Evolutionary conservation across 2,113 vertebrate genomes (phyloP).

Genomic region (Boulengeromyrus knoepffleri): DNA sequence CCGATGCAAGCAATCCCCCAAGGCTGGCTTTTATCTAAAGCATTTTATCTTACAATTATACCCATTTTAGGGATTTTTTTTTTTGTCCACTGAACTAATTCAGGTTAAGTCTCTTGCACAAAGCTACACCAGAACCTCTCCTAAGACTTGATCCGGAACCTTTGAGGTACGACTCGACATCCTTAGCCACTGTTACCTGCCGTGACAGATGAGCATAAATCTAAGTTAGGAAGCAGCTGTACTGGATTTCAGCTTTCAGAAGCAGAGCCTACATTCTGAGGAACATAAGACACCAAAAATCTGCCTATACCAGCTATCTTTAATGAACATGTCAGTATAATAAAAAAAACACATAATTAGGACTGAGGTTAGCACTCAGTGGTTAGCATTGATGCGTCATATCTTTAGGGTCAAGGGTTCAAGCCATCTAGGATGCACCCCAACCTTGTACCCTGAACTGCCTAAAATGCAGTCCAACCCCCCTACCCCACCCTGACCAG

Average conservation of each 20-base stretch:
- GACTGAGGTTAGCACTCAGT: background rate
- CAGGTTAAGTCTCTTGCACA: background rate
- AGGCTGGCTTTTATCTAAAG: background rate
- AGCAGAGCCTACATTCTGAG: background rate
- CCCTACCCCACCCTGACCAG: background rate
- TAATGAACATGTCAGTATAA: constrained; percentile 24
- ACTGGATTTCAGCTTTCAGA: background rate
- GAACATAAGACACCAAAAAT: background rate
- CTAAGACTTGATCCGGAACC: background rate
- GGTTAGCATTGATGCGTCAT: constrained; percentile 11
- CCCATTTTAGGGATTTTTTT: background rate
- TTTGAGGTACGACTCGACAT: background rate
- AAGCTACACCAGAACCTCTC: background rate
- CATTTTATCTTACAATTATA: constrained; percentile 4
- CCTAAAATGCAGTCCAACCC: background rate
- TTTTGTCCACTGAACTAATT: background rate
- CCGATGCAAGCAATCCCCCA: background rate
- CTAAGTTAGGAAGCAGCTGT: background rate
- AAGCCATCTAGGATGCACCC: background rate
- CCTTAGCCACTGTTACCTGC: background rate
- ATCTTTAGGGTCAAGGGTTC: background rate
- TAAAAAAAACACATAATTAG: background rate
- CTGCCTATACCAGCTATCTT: constrained; percentile 22
- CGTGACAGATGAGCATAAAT: background rate
- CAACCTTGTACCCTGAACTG: background rate